Conservation (phyloP, 2,888 invertebrate species). For the Nineta flava region DNA sequence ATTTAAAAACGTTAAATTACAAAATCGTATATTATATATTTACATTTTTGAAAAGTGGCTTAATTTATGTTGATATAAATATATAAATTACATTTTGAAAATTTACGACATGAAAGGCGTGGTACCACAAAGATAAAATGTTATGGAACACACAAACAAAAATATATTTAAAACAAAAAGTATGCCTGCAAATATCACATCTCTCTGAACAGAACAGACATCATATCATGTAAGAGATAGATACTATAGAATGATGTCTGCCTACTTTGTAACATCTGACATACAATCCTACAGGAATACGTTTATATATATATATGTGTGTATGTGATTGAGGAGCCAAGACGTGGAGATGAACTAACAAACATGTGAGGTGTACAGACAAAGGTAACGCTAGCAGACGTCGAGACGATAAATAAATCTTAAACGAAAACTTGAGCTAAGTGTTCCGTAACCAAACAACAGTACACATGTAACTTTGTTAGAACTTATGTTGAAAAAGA, state of each 20-base stretch:
- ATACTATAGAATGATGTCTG: not conserved
- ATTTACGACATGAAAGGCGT: slow-evolving; percentile 2
- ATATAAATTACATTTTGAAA: slow-evolving; percentile 1
- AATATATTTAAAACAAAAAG: not conserved
- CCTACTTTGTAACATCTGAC: not conserved
- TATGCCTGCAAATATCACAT: too few relatives aligned
- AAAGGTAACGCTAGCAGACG: slow-evolving; percentile 12
- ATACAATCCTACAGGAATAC: not conserved
- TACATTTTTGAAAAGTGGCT: not conserved
- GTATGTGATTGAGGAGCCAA: slow-evolving; percentile 14
- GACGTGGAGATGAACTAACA: slow-evolving; percentile 10
- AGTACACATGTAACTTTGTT: not conserved
- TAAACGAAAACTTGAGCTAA: not conserved
- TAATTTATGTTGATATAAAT: slow-evolving; percentile 4
- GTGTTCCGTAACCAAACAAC: not conserved
- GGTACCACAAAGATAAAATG: slow-evolving; percentile 9
- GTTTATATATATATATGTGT: not conserved
- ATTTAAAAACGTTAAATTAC: too few relatives aligned
- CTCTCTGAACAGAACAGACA: too few relatives aligned
- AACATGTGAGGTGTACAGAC: not conserved
- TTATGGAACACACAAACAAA: slow-evolving; percentile 12
- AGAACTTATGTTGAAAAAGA: not conserved
- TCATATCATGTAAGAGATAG: not conserved
- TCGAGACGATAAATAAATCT: slow-evolving; percentile 11
- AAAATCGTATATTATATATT: too few relatives aligned